Percentiles rank a stretch among this genome's conserved stretches.
Conservation (phyloP, 2,888 invertebrate genomes). For the Rotaria magnacalcarata region DNA sequence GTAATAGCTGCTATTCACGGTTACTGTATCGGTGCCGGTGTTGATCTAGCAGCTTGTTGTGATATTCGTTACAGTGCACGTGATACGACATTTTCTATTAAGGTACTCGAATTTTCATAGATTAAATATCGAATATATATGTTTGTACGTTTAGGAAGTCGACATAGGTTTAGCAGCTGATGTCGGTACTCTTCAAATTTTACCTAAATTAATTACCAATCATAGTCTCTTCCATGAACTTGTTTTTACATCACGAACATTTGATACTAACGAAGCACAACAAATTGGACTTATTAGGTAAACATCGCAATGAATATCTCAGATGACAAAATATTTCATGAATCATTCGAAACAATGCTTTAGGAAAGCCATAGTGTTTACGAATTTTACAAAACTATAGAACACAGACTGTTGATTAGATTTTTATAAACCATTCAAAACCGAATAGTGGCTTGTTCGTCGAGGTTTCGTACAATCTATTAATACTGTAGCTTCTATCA, state of each 20-base stretch:
- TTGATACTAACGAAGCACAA: constrained; percentile 75
- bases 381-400: too few relatives aligned
- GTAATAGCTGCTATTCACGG: constrained; percentile 81
- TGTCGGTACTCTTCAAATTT: constrained; percentile 83
- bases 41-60: constrained; percentile 79
- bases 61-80: constrained; percentile 84
- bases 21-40: constrained; percentile 83
- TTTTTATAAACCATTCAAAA: too few relatives aligned
- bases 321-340: background rate
- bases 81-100: constrained; percentile 69
- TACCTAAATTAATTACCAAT: constrained; percentile 83
- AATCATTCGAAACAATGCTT: too few relatives aligned
- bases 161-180: constrained; percentile 70
- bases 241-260: constrained; percentile 77
- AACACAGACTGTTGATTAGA: too few relatives aligned
- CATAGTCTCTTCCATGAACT: constrained; percentile 80
- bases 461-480: too few relatives aligned
- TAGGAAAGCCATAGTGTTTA: too few relatives aligned
- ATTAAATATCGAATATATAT: background rate
- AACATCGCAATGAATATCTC: background rate
- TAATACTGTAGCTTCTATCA: too few relatives aligned
- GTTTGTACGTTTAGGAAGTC: background rate
- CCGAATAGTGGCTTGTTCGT: too few relatives aligned
- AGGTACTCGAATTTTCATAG: constrained; percentile 52
- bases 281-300: constrained; percentile 75